These are phyloP conservation scores for Triops longicaudatus DNA, from an alignment of 1,140 invertebrate species.

Conservation along the genomic window DNA sequence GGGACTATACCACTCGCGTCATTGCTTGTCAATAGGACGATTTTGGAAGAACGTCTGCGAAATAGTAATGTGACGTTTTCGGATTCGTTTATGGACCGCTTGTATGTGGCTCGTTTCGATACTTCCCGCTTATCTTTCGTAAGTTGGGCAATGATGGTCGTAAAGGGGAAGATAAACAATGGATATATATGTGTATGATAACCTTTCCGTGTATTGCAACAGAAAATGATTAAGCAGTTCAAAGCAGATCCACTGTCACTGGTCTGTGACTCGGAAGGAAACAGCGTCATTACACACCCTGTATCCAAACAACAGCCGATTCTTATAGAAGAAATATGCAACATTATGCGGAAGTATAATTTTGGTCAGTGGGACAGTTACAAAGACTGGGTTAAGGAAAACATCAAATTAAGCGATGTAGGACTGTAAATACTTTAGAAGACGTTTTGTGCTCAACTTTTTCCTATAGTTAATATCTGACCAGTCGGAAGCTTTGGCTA, in stretches of 20 bases:
- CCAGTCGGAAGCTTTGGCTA: neutral
- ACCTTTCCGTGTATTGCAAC: neutral
- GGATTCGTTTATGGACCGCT: neutral
- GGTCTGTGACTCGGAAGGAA: neutral
- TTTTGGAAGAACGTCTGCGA: neutral
- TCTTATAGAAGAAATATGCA: neutral
- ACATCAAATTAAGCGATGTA: constrained; percentile 2
- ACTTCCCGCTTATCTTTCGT: neutral
- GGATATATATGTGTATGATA: too few species aligned
- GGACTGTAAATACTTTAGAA: neutral
- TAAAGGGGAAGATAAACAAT: neutral
- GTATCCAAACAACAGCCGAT: neutral
- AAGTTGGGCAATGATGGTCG: neutral
- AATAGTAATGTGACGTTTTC: neutral
- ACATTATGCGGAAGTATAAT: neutral
- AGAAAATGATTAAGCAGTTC: neutral
- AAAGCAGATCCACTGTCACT: neutral
- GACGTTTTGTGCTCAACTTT: neutral
- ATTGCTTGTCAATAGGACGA: neutral
- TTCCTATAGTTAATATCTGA: neutral
- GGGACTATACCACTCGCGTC: neutral
- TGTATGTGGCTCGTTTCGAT: neutral
- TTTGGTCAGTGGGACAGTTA: neutral
- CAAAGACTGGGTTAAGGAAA: neutral
- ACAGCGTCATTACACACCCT: neutral